Percentiles rank a stretch among this genome's conserved stretches.
phyloP scores from a whole-genome alignment of 2,113 vertebrate genomes.

The Tauraco erythrolophus region DNA sequence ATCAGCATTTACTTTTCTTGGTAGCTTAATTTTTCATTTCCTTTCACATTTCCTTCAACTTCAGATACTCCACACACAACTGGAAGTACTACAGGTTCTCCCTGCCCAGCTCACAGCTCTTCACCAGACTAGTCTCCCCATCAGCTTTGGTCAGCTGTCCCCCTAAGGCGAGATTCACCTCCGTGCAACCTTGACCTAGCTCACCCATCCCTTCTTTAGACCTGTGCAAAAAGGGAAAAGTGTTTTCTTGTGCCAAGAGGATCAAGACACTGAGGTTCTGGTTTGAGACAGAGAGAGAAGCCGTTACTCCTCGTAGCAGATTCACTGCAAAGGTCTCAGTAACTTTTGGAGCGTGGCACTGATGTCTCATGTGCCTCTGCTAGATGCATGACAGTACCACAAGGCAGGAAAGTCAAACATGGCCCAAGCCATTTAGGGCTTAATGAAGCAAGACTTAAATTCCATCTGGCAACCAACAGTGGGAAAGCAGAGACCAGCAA shows the following conservation, averaged over 20 bases:
- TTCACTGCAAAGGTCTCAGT: background rate
- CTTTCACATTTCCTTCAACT: background rate
- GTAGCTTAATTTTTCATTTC: background rate
- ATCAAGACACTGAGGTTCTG: background rate
- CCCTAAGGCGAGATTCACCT: background rate
- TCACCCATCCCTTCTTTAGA: background rate
- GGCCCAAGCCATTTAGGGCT: background rate
- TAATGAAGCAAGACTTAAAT: background rate
- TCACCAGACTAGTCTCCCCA: background rate
- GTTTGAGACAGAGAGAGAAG: background rate
- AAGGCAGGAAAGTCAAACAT: background rate
- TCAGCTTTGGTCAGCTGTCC: background rate
- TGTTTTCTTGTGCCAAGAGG: background rate
- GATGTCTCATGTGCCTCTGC: background rate
- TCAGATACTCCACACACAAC: background rate
- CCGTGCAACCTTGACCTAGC: background rate
- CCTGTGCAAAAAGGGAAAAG: background rate
- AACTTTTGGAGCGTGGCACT: background rate
- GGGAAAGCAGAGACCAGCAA: background rate
- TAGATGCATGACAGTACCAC: background rate
- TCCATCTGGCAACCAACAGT: background rate
- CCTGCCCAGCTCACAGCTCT: background rate
- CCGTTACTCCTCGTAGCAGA: background rate
- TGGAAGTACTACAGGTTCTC: background rate
- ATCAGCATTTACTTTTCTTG: background rate